Conservation (phyloP, 2,888 invertebrate species). For the Brachycybe producta region DNA sequence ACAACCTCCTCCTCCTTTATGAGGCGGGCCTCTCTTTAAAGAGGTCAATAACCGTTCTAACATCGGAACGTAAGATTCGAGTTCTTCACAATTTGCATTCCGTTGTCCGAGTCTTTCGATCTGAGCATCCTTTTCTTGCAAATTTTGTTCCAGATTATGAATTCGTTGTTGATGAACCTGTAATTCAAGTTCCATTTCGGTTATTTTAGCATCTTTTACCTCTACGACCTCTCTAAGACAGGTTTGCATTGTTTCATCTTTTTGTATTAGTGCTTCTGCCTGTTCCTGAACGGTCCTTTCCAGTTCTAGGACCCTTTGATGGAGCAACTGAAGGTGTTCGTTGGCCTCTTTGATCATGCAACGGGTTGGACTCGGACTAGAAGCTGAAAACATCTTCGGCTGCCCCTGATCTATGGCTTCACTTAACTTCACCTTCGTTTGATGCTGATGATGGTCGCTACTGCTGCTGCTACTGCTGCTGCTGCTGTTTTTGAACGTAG, state of each 20-base stretch:
- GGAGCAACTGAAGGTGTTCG: conserved; percentile 19
- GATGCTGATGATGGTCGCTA: too few species aligned
- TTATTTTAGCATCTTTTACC: conserved; percentile 22
- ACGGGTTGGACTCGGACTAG: conserved; percentile 21
- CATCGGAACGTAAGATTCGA: conserved; percentile 21
- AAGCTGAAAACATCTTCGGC: conserved; percentile 18
- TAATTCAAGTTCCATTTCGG: conserved; percentile 19
- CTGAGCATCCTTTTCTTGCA: conserved; percentile 23
- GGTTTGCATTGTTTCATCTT: conserved; percentile 23
- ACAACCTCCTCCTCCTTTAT: not conserved
- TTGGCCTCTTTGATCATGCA: conserved; percentile 21
- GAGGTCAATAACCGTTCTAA: conserved; percentile 23
- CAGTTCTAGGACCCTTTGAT: conserved; percentile 28
- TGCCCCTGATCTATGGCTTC: too few species aligned
- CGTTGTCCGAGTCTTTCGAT: conserved; percentile 22
- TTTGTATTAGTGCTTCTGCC: conserved; percentile 22
- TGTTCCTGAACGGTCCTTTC: conserved; percentile 26
- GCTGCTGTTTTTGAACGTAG: too few species aligned
- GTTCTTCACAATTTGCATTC: conserved; percentile 21
- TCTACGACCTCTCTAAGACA: conserved; percentile 22
- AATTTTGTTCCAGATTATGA: conserved; percentile 22
- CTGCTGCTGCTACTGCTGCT: too few species aligned
- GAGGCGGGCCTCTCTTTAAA: conserved; percentile 22
- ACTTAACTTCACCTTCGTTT: too few species aligned
- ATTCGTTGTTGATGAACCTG: conserved; percentile 21